phyloP scores from a whole-genome alignment of 2,888 invertebrate species.

The Athalia circularis region DNA sequence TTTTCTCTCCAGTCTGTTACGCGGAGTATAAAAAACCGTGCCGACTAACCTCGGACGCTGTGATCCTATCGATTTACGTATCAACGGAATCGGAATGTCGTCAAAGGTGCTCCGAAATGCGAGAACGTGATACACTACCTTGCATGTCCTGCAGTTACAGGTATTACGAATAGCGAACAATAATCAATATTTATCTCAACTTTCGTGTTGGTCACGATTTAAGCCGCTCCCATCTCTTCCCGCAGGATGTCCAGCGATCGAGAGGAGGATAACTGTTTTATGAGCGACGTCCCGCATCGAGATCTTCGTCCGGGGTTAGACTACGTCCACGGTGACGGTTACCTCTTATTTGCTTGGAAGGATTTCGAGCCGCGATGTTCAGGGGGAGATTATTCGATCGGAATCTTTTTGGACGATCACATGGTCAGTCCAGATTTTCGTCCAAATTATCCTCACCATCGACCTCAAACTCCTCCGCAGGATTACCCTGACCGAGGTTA shows the following conservation, averaged over 20 bases:
- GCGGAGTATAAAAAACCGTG: conserved; percentile 87
- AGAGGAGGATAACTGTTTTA: conserved; percentile 80
- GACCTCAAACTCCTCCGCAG: background rate
- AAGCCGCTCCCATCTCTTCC: no score
- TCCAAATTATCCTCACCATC: background rate
- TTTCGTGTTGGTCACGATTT: no score
- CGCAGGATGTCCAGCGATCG: conserved; percentile 52
- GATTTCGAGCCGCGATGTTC: conserved; percentile 84
- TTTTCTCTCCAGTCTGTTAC: conserved; percentile 80
- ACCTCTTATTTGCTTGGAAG: conserved; percentile 87
- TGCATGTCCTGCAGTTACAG: conserved; percentile 87
- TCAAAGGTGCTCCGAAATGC: conserved; percentile 74
- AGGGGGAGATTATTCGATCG: conserved; percentile 47
- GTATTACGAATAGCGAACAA: conserved; percentile 69
- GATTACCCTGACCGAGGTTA: background rate
- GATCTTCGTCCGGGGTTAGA: conserved; percentile 85
- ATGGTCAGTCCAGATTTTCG: background rate
- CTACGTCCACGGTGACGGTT: conserved; percentile 82
- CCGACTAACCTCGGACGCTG: conserved; percentile 79
- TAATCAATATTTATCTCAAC: background rate
- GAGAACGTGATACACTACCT: conserved; percentile 78
- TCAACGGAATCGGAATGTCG: conserved; percentile 82
- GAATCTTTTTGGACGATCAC: conserved; percentile 7
- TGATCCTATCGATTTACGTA: conserved; percentile 80
- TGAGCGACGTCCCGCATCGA: conserved; percentile 86